A percentile compares a stretch with the other conserved stretches of the same genome.
These are phyloP conservation scores for Drosophila melanica DNA, from an alignment of 1,140 invertebrate genomes.

Conservation along the genomic window DNA sequence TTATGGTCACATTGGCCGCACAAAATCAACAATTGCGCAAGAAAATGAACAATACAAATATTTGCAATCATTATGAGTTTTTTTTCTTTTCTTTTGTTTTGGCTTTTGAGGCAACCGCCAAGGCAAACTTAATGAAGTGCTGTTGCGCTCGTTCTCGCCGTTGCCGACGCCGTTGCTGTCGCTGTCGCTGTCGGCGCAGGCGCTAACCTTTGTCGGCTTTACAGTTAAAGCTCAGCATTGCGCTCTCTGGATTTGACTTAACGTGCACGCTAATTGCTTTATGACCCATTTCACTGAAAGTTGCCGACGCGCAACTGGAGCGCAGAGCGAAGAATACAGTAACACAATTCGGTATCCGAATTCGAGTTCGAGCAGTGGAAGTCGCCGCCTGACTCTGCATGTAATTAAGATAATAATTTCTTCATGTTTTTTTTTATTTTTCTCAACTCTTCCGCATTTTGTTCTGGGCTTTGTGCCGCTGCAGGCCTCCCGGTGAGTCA, in stretches of 20 bases:
- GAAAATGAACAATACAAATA: conserved; percentile 62
- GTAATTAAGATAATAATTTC: conserved; percentile 69
- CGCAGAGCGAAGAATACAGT: conserved; percentile 24
- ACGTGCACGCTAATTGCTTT: conserved; percentile 72
- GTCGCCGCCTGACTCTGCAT: conserved; percentile 48
- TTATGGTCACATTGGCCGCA: conserved; percentile 61
- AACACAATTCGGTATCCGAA: conserved; percentile 24
- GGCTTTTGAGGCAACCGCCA: conserved; percentile 17
- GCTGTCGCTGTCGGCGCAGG: conserved; percentile 8
- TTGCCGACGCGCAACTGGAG: conserved; percentile 62
- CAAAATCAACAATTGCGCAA: conserved; percentile 66
- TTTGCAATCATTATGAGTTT: conserved; percentile 60
- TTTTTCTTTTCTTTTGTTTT: conserved; percentile 30
- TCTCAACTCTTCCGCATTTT: conserved; percentile 56
- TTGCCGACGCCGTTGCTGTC: too few relatives aligned
- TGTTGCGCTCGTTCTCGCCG: conserved; percentile 3
- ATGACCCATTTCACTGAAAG: conserved; percentile 68
- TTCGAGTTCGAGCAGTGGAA: conserved; percentile 22
- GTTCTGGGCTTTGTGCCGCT: conserved; percentile 46
- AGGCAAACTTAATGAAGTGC: conserved; percentile 34
- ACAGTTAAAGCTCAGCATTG: conserved; percentile 61
- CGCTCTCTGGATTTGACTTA: conserved; percentile 66
- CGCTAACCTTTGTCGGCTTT: conserved; percentile 59
- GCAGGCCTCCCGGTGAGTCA: conserved; percentile 16
- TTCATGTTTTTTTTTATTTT: conserved; percentile 18